Conservation (phyloP, 2,113 vertebrate species). For the Haemorhous mexicanus region DNA sequence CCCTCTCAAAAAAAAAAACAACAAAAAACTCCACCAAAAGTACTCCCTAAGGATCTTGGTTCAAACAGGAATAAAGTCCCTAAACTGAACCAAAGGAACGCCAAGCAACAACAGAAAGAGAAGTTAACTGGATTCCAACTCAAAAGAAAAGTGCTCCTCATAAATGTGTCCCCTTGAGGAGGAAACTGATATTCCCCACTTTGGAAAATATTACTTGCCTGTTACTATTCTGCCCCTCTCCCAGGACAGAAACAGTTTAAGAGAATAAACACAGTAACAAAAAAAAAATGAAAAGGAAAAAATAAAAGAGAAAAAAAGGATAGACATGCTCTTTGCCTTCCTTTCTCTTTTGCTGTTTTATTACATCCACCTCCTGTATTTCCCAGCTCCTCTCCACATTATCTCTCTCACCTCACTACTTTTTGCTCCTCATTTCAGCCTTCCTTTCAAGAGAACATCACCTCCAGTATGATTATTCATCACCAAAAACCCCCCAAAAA, state of each 20-base stretch:
- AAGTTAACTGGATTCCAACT: neutral
- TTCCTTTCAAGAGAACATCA: neutral
- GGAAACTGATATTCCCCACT: neutral
- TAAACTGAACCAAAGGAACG: neutral
- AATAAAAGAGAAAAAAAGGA: too few species aligned
- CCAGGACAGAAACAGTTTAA: neutral
- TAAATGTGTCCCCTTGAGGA: neutral
- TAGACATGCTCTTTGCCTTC: neutral
- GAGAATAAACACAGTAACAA: neutral
- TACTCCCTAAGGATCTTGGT: neutral
- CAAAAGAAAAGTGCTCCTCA: neutral
- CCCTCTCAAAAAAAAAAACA: neutral
- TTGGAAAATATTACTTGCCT: neutral
- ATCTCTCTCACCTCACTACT: neutral
- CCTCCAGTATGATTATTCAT: neutral
- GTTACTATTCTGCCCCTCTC: neutral
- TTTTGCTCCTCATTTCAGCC: neutral
- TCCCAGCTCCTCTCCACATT: neutral
- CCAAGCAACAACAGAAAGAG: neutral
- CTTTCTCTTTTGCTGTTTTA: neutral
- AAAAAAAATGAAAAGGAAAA: rapidly evolving
- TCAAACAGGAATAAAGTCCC: neutral
- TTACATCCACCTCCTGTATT: neutral
- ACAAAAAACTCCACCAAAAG: neutral
- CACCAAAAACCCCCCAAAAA: neutral